Conservation (phyloP, 2,888 invertebrate genomes). For the Nyleta sp. region DNA sequence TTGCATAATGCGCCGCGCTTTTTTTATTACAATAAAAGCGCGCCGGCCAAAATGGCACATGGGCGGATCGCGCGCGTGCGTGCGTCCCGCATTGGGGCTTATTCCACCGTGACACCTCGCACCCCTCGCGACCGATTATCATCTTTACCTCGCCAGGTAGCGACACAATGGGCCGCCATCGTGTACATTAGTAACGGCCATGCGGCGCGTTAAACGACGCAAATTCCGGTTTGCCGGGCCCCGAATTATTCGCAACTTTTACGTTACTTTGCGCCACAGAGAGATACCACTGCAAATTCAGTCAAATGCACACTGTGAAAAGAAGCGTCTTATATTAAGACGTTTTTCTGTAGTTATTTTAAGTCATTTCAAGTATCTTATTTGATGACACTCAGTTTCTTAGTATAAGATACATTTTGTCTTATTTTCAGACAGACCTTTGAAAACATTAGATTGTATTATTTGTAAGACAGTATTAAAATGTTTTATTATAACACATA, state of each 20-base stretch:
- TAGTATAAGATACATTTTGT: no score
- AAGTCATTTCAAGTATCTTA: no score
- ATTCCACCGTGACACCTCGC: conserved; percentile 77
- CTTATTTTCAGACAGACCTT: no score
- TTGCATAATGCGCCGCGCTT: conserved; percentile 75
- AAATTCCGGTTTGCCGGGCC: conserved; percentile 38
- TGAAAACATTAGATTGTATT: no score
- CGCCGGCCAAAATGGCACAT: conserved; percentile 64
- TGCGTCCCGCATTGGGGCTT: conserved; percentile 67
- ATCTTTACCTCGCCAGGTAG: conserved; percentile 75
- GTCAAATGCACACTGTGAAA: no score
- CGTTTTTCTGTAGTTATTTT: no score
- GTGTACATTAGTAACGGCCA: conserved; percentile 77
- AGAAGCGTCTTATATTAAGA: no score
- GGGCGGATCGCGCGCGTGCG: conserved; percentile 70
- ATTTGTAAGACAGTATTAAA: no score
- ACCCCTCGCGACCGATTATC: conserved; percentile 75
- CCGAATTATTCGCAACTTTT: background rate
- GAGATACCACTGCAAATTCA: no score
- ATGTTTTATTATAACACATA: no score
- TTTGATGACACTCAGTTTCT: no score
- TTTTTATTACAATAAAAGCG: conserved; percentile 57
- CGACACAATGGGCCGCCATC: conserved; percentile 76
- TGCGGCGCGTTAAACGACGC: conserved; percentile 68
- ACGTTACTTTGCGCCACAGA: no score